phyloP scores from a whole-genome alignment of 2,113 vertebrate species.

The Callocephalon fimbriatum region DNA sequence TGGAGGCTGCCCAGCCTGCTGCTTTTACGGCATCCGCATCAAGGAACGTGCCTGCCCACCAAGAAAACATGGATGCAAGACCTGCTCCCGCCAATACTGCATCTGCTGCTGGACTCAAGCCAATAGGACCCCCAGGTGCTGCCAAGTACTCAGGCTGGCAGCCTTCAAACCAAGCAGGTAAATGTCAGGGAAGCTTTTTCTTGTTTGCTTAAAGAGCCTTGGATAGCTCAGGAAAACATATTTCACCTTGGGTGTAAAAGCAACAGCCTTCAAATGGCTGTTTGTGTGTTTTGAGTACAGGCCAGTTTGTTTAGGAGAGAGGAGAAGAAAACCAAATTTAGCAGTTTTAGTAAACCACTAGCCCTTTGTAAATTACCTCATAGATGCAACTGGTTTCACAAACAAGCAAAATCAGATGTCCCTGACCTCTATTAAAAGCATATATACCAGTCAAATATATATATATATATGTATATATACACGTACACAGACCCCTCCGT shows the following conservation, averaged over 20 bases:
- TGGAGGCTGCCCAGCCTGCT: conserved; percentile 68
- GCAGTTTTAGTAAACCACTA: not conserved
- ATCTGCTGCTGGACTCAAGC: conserved; percentile 44
- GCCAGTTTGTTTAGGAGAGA: not conserved
- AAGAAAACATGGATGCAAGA: conserved; percentile 38
- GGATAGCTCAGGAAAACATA: not conserved
- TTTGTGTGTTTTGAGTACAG: not conserved
- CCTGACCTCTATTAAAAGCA: not conserved
- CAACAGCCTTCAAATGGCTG: not conserved
- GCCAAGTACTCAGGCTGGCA: conserved; percentile 76
- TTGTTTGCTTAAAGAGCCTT: not conserved
- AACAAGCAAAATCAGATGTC: not conserved
- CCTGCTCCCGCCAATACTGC: conserved; percentile 3
- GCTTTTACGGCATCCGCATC: conserved; percentile 49
- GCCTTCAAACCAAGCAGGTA: conserved; percentile 76
- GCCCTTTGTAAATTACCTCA: not conserved
- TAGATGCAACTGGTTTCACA: not conserved
- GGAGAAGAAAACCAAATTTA: not conserved
- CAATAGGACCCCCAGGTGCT: conserved; percentile 24
- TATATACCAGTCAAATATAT: not conserved
- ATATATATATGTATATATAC: not conserved
- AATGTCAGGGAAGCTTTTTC: not conserved
- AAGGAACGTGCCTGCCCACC: conserved; percentile 74
- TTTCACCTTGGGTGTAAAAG: not conserved
- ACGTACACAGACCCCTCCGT: not conserved